Evolutionary conservation across 2,113 vertebrate species (phyloP), one percentile per base, ranked within the genome.

Genomic region (Chaenocephalus aceratus): DNA sequence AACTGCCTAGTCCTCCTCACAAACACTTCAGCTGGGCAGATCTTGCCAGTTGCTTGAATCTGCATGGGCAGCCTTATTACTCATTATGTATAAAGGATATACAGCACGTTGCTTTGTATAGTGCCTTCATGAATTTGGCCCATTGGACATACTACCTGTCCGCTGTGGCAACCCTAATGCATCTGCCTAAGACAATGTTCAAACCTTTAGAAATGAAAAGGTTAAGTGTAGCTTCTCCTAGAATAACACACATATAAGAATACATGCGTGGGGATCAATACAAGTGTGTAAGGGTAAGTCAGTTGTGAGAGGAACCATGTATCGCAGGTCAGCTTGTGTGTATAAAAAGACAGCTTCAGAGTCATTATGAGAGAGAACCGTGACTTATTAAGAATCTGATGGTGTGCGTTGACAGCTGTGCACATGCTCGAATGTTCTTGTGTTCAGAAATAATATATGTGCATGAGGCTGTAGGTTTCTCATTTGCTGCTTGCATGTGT

Each of bases 181-280:
- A 41, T 41, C 18, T 41, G 60, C 66, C 26, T 45, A 34, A 57
- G 21, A 41, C 44, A 34, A 30, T 56, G 15, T 65, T 30, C 11
- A 52, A 44, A 51, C 15, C n/a, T 74, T 67, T 16, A 67, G 15
- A 77, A 61, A 87, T 88, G 89, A 93, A 86, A 95, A 94, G 90
- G 92, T 94, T 93, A 92, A 91, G 88, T 91, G 91, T 94, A 93
- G 94, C 93, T 95, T 95, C 94, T 94, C 91, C 89, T 41, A 71
- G 77, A 93, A 92, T 88, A 67, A 60, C 0, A 21, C 90, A 93
- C 89, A 6, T 23, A 34, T n/a, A 5, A 73, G 69, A 76, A 68
- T 83, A 90, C 71, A 72, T 83, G 82, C 77, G 87, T 87, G 94
- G 10, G 10, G 34, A 60, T 76, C 58, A 57, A 76, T 85, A 69